Evolutionary conservation across 1,140 invertebrate species (phyloP).

Genomic region (Bombus pascuorum): DNA sequence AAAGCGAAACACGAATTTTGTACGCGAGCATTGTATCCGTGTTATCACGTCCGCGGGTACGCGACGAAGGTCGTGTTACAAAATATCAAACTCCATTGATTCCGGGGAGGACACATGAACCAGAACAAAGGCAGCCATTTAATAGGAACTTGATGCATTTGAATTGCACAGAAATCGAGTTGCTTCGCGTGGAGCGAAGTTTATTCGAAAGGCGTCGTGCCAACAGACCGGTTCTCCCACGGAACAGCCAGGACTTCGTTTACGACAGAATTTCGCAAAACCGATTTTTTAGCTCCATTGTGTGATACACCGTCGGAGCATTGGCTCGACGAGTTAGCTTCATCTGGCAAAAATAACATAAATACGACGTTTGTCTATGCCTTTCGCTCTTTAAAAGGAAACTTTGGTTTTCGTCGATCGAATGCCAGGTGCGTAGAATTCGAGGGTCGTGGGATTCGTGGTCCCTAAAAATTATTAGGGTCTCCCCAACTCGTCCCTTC

Average conservation of each 20-base stretch:
- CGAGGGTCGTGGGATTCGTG: conserved; percentile 17
- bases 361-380: neutral
- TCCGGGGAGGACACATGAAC: neutral
- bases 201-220: conserved; percentile 54
- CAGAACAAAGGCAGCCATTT: conserved; percentile 39
- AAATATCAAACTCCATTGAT: neutral
- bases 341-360: neutral
- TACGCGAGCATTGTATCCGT: neutral
- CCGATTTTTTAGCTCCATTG: conserved; percentile 22
- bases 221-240: conserved; percentile 68
- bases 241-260: conserved; percentile 28
- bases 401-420: conserved; percentile 25
- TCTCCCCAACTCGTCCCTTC: neutral
- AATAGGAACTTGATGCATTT: conserved; percentile 31
- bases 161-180: conserved; percentile 34
- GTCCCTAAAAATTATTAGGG: conserved; percentile 40
- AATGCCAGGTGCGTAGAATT: conserved; percentile 42
- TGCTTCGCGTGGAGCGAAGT: conserved; percentile 31
- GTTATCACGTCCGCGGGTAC: neutral
- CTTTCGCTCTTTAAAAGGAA: conserved; percentile 30
- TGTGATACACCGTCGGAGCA: neutral
- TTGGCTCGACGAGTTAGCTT: neutral
- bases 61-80: too few relatives aligned
- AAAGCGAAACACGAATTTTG: neutral
- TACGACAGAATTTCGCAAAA: conserved; percentile 62